Base-by-base conservation (phyloP, 2,797 vertebrate species). In the Lemur catta region DNA sequence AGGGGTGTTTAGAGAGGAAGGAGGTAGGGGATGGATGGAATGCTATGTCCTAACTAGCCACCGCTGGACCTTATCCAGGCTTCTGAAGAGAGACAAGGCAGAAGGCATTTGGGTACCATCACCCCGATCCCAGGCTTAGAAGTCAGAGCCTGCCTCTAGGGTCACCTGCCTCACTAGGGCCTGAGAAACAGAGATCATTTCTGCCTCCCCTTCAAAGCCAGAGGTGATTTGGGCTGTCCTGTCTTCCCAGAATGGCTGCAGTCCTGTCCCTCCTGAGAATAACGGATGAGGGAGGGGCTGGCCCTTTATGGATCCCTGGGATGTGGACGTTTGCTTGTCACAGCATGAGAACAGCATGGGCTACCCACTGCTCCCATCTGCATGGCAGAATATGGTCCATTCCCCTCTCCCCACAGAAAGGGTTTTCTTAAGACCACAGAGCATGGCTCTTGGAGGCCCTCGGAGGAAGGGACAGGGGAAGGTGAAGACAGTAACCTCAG, bases 401-500 rank as follows among this genome's bases (percentile, higher is more conserved):
- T 59, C 63, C 91, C 88, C 55, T 79, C 26, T 59, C 30, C 72
- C 92, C 55, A 71, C 46, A 94, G n/a, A 71, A 87, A 63, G 63
- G 55, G n/a, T 41, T 93, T 65, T 86, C 72, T 90, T 79, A 90
- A 93, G 84, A 88, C 57, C 61, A 84, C 13, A 43, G 43, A 94
- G 48, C 38, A 84, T n/a, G 7, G 52, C 18, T 59, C 65, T 80
- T 72, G 89, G 79, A 71, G 55, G 69, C 63, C 80, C 61, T 38
- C 46, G 82, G 92, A 55, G 78, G 24, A 94, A 95, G 84, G 84
- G 85, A 43, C 38, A 81, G 6, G 17, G 96, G 79, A 63, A 1
- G 6, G 94, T 72, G 85, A 72, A 38, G 79, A 78, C 74, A 98
- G 92, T 98, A 99, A 99, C 99, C 99, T 99, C 99, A 97, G 99